Conservation (phyloP, 2,888 invertebrate species). For the Aphrophora alni region DNA sequence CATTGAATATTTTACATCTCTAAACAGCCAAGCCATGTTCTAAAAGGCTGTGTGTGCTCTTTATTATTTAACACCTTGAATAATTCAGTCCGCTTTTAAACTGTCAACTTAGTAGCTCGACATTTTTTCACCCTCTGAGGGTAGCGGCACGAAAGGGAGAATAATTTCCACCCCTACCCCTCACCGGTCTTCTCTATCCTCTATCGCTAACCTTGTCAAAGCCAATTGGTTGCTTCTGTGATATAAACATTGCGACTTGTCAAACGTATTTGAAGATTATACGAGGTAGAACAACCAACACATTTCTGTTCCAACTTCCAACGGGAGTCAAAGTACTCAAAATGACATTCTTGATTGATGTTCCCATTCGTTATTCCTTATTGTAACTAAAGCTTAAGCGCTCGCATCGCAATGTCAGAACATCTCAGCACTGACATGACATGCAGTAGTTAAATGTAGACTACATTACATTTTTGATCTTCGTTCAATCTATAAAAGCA, state of each 20-base stretch:
- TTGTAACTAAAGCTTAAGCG: too few relatives aligned
- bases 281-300: neutral
- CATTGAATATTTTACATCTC: conserved; percentile 40
- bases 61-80: conserved; percentile 44
- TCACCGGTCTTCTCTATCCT: neutral
- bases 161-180: neutral
- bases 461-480: too few relatives aligned
- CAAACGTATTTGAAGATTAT: neutral
- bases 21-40: conserved; percentile 42
- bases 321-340: neutral
- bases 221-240: neutral
- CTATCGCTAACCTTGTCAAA: conserved; percentile 34
- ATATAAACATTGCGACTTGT: neutral
- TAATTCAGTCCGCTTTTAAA: conserved; percentile 51
- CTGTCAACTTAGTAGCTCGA: conserved; percentile 48
- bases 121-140: conserved; percentile 41
- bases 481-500: too few relatives aligned
- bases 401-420: too few relatives aligned
- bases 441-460: too few relatives aligned
- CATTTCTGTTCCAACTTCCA: neutral
- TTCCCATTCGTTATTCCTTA: neutral
- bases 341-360: neutral
- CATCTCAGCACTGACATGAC: too few relatives aligned
- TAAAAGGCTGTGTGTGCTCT: conserved; percentile 36
- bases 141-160: conserved; percentile 20